These are phyloP conservation scores for Pelecanus crispus DNA, from an alignment of 2,113 vertebrate genomes.

Conservation along the genomic window DNA sequence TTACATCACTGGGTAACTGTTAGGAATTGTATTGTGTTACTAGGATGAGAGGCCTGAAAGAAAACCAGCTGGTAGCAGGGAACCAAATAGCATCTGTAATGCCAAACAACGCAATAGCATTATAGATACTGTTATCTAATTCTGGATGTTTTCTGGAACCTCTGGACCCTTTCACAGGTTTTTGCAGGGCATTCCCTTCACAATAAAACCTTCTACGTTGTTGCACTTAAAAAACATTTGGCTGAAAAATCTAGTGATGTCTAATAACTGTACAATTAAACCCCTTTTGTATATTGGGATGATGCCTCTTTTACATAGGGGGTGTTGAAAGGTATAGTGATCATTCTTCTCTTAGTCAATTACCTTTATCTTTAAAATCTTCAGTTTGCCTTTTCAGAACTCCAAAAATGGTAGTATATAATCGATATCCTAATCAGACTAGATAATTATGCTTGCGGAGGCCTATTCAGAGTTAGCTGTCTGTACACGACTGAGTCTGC, in stretches of 20 bases:
- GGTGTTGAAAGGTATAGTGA: background rate
- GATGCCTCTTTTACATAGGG: background rate
- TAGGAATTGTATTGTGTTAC: background rate
- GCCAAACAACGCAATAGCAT: background rate
- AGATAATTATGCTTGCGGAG: background rate
- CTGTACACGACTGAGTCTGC: background rate
- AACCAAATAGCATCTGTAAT: background rate
- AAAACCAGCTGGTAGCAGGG: background rate
- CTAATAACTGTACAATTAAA: background rate
- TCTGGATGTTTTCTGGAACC: background rate
- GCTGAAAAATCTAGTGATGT: background rate
- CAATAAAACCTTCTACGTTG: background rate
- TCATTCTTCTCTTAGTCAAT: constrained; percentile 17
- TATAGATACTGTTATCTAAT: background rate
- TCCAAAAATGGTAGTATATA: background rate
- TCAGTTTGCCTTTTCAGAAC: background rate
- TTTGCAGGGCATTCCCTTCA: background rate
- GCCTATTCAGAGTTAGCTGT: background rate
- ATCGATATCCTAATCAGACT: background rate
- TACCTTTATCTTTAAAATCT: constrained; percentile 24
- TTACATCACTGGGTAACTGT: background rate
- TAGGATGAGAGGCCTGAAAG: background rate
- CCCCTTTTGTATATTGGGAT: background rate
- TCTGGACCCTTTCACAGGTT: background rate
- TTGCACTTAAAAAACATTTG: background rate